phyloP scores from a whole-genome alignment of 2,113 vertebrate genomes.

The Pagrus major region DNA sequence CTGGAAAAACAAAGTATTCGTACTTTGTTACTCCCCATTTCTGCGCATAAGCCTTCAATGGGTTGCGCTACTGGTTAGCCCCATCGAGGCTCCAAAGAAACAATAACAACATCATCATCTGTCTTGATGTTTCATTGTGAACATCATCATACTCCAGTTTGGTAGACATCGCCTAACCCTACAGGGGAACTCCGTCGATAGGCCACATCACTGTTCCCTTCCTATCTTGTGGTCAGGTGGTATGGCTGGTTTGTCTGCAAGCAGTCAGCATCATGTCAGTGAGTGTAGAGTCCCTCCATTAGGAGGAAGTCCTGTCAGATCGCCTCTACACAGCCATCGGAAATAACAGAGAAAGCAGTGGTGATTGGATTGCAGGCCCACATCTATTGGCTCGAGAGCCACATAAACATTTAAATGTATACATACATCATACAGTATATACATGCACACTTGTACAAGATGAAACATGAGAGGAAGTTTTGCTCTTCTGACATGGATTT shows the following conservation, averaged over 20 bases:
- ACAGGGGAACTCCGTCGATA: conserved; percentile 6
- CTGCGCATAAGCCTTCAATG: too few relatives aligned
- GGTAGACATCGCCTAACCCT: too few relatives aligned
- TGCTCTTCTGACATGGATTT: conserved; percentile 17
- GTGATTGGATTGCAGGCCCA: conserved; percentile 26
- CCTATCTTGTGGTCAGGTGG: conserved; percentile 37
- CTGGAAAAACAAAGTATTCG: too few relatives aligned
- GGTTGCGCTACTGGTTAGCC: too few relatives aligned
- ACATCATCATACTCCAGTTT: too few relatives aligned
- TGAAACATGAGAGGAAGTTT: conserved; percentile 3
- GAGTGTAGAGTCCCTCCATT: conserved; percentile 40
- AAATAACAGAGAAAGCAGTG: conserved; percentile 34
- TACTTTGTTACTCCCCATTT: too few relatives aligned
- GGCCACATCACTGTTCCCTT: conserved; percentile 6
- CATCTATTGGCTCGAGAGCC: not conserved
- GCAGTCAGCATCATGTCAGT: conserved; percentile 46
- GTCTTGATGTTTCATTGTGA: too few relatives aligned
- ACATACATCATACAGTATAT: not conserved
- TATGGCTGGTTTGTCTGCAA: conserved; percentile 19
- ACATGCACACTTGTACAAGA: not conserved
- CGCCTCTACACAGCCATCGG: conserved; percentile 19
- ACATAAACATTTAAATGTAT: not conserved
- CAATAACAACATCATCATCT: too few relatives aligned
- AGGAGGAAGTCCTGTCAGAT: conserved; percentile 53
- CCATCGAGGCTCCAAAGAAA: too few relatives aligned